A percentile compares a stretch with the other conserved stretches of the same genome.
Conservation (phyloP, 2,888 invertebrate species). For the Lithodes maja region DNA sequence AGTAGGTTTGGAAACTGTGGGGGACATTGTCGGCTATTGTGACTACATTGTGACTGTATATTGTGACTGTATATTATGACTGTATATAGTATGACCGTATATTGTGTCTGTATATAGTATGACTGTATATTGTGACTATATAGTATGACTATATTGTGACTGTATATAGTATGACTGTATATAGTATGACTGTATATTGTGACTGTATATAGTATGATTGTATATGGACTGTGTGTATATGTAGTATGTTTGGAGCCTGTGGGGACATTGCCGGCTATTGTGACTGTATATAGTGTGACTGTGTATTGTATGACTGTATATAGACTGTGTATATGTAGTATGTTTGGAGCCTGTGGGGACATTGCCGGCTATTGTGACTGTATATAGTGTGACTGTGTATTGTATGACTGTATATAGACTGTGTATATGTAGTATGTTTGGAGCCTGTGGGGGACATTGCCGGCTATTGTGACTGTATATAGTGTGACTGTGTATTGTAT, state of each 20-base stretch:
- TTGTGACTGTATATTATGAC: neutral
- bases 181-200: neutral
- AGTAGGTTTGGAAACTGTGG: too few relatives aligned
- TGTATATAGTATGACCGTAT: neutral
- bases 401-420: neutral
- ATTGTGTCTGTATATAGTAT: neutral
- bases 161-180: neutral
- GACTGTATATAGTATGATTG: too few relatives aligned
- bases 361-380: too few relatives aligned
- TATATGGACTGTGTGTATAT: neutral
- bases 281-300: too few relatives aligned
- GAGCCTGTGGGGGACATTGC: neutral
- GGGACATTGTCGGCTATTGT: too few relatives aligned
- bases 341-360: too few relatives aligned
- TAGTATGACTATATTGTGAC: too few relatives aligned
- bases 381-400: neutral
- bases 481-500: too few relatives aligned
- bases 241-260: neutral
- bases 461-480: neutral
- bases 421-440: neutral
- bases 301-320: too few relatives aligned
- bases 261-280: slow-evolving; percentile 9
- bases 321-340: too few relatives aligned
- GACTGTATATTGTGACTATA: neutral
- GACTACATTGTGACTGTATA: too few relatives aligned